These are phyloP conservation scores for Leptocoma aspasia DNA, from an alignment of 2,113 vertebrate genomes.

Conservation along the genomic window DNA sequence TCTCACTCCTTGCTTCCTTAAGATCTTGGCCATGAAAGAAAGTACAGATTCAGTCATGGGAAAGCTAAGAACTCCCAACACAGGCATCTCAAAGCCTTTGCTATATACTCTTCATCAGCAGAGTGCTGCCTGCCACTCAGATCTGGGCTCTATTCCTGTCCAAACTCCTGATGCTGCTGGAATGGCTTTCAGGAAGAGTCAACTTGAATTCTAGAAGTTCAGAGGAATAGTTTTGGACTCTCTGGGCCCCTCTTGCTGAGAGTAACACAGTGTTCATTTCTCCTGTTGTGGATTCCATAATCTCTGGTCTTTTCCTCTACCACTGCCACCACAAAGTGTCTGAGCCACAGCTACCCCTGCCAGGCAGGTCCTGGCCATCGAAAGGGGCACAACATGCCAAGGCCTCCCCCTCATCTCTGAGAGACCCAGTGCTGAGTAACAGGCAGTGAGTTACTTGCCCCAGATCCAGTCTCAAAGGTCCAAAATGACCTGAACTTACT, in stretches of 20 bases:
- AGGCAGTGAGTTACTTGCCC: not conserved
- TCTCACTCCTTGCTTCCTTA: not conserved
- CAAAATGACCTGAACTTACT: not conserved
- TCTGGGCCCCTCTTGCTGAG: not conserved
- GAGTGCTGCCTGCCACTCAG: not conserved
- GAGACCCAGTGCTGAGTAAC: not conserved
- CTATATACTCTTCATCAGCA: not conserved
- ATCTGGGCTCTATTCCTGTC: not conserved
- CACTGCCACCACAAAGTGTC: rapidly evolving
- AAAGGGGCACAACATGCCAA: not conserved
- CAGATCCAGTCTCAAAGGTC: not conserved
- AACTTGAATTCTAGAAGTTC: not conserved
- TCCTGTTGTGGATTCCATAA: not conserved
- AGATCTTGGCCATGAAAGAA: not conserved
- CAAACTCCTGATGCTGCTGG: not conserved
- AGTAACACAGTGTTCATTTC: not conserved
- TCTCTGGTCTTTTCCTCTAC: not conserved
- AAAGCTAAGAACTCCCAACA: not conserved
- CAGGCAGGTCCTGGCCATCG: not conserved
- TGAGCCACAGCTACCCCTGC: not conserved
- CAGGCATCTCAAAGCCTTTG: not conserved
- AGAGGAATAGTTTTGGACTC: not conserved
- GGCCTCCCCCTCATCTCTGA: not conserved
- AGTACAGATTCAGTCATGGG: not conserved
- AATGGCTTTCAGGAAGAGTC: not conserved